Percentiles rank a stretch among this genome's conserved stretches.
These are phyloP conservation scores for Caenorhabditis elegans DNA, from an alignment of 1,140 invertebrate genomes.

Conservation along the genomic window DNA sequence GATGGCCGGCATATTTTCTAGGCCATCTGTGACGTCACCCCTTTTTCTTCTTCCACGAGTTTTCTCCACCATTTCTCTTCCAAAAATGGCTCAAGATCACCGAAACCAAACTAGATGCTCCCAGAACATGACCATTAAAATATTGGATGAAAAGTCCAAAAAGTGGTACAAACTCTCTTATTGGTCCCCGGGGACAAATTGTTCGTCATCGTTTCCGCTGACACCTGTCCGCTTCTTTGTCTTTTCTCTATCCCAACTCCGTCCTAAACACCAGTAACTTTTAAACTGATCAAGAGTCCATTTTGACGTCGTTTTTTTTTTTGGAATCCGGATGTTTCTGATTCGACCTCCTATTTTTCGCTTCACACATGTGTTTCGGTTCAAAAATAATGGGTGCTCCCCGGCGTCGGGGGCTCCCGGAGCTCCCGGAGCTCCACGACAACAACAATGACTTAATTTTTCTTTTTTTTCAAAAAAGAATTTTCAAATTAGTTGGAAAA, in stretches of 20 bases:
- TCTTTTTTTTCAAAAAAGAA: too few relatives aligned
- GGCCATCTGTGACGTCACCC: not conserved
- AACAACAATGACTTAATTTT: too few relatives aligned
- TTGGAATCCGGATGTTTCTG: not conserved
- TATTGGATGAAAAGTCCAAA: conserved; percentile 3
- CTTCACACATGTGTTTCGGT: conserved; percentile 31
- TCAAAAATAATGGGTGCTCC: conserved; percentile 7
- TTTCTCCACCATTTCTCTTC: too few relatives aligned
- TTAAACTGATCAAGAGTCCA: not conserved
- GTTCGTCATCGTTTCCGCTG: conserved; percentile 28
- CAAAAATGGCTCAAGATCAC: too few relatives aligned
- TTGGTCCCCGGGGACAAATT: not conserved
- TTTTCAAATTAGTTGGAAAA: not conserved
- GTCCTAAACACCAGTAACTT: not conserved
- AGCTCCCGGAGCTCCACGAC: too few relatives aligned
- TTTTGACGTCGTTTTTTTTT: not conserved
- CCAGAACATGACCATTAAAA: too few relatives aligned
- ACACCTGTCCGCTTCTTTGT: conserved; percentile 11
- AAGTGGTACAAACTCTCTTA: too few relatives aligned
- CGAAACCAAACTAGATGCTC: too few relatives aligned
- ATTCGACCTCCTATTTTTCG: conserved; percentile 19
- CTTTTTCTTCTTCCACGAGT: not conserved
- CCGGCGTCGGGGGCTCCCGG: too few relatives aligned
- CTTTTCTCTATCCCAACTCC: not conserved
- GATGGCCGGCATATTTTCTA: too few relatives aligned